Conservation (phyloP, 2,113 vertebrate genomes). For the Bufo gargarizans region DNA sequence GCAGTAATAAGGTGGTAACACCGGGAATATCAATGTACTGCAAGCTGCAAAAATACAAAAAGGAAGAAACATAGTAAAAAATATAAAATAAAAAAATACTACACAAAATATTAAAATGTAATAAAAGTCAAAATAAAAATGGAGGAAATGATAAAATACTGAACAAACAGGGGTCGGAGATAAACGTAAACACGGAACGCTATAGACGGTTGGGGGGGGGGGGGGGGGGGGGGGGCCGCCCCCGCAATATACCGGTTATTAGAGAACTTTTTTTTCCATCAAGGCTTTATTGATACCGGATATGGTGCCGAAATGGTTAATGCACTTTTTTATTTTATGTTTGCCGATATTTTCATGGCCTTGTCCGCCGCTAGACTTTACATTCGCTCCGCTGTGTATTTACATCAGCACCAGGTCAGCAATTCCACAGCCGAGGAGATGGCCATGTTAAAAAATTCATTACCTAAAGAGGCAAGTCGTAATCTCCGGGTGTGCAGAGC, state of each 20-base stretch:
- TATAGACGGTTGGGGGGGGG: too few species aligned
- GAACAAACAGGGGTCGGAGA: too few species aligned
- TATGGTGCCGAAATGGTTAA: not conserved
- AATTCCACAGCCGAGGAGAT: slow-evolving; percentile 26
- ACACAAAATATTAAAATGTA: not conserved
- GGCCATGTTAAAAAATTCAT: slow-evolving; percentile 53
- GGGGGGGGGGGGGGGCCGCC: too few species aligned
- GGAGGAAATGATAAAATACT: too few species aligned
- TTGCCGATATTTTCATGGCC: not conserved
- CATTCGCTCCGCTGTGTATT: slow-evolving; percentile 50
- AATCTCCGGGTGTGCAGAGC: slow-evolving; percentile 12
- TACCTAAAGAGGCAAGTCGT: slow-evolving; percentile 45
- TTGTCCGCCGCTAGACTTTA: not conserved
- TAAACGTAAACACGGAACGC: too few species aligned
- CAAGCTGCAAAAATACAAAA: not conserved
- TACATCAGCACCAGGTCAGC: slow-evolving; percentile 57
- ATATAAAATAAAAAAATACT: too few species aligned
- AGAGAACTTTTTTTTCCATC: too few species aligned
- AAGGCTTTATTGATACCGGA: too few species aligned
- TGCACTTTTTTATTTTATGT: not conserved
- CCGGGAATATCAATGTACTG: too few species aligned
- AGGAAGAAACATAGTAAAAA: not conserved
- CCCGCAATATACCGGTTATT: too few species aligned
- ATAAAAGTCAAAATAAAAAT: not conserved
- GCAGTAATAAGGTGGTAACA: not conserved